A percentile compares a stretch with the other conserved stretches of the same genome.
phyloP scores from a whole-genome alignment of 2,888 invertebrate genomes.

The Apoda limacodes region DNA sequence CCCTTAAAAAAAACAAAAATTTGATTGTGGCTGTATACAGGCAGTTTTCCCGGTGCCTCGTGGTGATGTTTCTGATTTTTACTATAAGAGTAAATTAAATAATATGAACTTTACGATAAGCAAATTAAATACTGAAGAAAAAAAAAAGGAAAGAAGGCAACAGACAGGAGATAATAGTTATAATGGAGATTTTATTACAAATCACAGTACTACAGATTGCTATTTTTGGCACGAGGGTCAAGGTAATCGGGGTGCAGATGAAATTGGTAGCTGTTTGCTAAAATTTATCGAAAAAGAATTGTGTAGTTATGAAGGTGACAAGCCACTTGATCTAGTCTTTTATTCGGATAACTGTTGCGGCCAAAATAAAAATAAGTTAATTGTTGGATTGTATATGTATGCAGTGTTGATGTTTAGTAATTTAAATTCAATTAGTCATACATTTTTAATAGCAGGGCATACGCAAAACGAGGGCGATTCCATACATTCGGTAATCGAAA shows the following conservation, averaged over 20 bases:
- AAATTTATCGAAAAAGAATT: conserved; percentile 8
- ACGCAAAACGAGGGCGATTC: conserved; percentile 6
- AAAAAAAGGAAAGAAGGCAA: no score
- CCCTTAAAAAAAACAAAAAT: conserved; percentile 2
- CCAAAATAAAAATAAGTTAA: conserved; percentile 8
- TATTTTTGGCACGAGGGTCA: conserved; percentile 8
- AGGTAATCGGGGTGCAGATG: conserved; percentile 7
- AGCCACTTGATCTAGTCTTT: conserved; percentile 5
- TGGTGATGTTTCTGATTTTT: conserved; percentile 5
- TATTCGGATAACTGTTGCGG: conserved; percentile 6
- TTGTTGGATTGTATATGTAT: conserved; percentile 6
- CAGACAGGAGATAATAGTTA: no score
- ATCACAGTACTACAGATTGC: conserved; percentile 7
- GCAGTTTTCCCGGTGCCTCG: conserved; percentile 5
- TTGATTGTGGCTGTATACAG: no score
- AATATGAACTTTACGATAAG: no score
- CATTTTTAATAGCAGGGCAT: conserved; percentile 3
- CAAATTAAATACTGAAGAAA: no score
- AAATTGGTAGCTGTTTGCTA: conserved; percentile 6
- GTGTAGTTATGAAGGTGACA: not conserved
- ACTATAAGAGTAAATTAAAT: no score
- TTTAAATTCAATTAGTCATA: conserved; percentile 6
- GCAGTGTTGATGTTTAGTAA: conserved; percentile 1
- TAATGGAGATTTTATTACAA: conserved; percentile 4
- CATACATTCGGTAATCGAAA: conserved; percentile 6